Evolutionary conservation across 2,888 invertebrate genomes (phyloP).

Genomic region (Alloplasta piceator): DNA sequence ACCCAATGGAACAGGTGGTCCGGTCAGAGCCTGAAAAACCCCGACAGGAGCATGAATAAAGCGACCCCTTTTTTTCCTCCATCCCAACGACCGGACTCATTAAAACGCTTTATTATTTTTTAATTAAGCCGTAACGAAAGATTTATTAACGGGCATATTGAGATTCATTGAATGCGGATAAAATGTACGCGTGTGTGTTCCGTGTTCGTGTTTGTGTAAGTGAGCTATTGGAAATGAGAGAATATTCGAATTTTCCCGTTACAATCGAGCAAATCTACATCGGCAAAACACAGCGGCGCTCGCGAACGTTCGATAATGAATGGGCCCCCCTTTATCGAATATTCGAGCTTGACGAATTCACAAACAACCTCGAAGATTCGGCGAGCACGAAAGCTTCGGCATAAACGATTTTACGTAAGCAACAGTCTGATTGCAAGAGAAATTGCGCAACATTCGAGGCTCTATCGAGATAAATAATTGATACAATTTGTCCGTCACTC

Average conservation of each 20-base stretch:
- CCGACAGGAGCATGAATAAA: conserved; percentile 25
- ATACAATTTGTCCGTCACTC: no score
- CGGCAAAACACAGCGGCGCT: conserved; percentile 14
- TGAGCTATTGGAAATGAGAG: conserved; percentile 7
- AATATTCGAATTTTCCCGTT: conserved; percentile 38
- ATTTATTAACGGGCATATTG: conserved; percentile 49
- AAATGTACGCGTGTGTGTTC: neutral
- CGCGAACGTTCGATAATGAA: conserved; percentile 27
- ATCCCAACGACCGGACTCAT: conserved; percentile 32
- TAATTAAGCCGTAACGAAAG: conserved; percentile 58
- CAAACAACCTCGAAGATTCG: conserved; percentile 20
- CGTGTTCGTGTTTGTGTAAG: neutral
- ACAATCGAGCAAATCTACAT: neutral
- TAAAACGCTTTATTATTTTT: conserved; percentile 62
- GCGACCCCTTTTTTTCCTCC: conserved; percentile 30
- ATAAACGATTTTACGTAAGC: neutral
- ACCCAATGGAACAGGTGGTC: conserved; percentile 42
- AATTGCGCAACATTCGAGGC: conserved; percentile 11
- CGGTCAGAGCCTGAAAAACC: conserved; percentile 28
- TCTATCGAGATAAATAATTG: neutral
- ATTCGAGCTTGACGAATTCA: conserved; percentile 43
- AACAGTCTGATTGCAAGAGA: conserved; percentile 11
- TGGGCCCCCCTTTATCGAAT: conserved; percentile 37
- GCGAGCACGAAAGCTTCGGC: neutral
- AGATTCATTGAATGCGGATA: conserved; percentile 45